Evolutionary conservation across 1,140 invertebrate species (phyloP).

Genomic region (Aethina tumida): DNA sequence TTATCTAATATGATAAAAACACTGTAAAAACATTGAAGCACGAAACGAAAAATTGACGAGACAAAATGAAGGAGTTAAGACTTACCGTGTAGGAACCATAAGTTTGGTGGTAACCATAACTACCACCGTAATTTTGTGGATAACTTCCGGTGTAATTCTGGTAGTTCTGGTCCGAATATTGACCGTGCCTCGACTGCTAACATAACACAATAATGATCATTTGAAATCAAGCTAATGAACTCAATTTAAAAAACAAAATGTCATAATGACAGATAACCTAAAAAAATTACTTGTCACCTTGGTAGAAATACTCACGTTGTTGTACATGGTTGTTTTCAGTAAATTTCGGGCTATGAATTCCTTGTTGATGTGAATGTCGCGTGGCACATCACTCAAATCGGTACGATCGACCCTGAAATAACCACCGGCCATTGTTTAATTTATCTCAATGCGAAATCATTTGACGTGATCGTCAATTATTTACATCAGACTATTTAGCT

Average conservation of each 20-base stretch:
- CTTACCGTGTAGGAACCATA: too few species aligned
- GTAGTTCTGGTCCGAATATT: not conserved
- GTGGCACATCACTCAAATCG: not conserved
- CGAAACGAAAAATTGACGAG: too few species aligned
- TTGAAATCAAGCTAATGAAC: not conserved
- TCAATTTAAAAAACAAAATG: not conserved
- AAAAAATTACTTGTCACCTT: not conserved
- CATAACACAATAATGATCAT: not conserved
- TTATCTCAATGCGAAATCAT: not conserved
- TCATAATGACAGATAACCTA: conserved; percentile 1
- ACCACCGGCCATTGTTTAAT: not conserved
- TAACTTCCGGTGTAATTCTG: not conserved
- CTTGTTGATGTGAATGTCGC: conserved; percentile 1
- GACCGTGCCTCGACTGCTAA: not conserved
- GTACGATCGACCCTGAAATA: conserved; percentile 1
- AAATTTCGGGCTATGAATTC: not conserved
- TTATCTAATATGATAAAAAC: too few species aligned
- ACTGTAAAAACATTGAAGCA: too few species aligned
- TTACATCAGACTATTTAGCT: too few species aligned
- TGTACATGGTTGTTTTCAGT: not conserved
- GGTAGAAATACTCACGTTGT: conserved; percentile 4
- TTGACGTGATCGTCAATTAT: too few species aligned
- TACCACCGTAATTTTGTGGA: too few species aligned
- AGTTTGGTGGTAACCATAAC: too few species aligned
- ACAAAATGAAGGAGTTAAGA: too few species aligned